A percentile compares a stretch with the other conserved stretches of the same genome.
phyloP scores from a whole-genome alignment of 2,888 invertebrate genomes.

The Latheticus oryzae region DNA sequence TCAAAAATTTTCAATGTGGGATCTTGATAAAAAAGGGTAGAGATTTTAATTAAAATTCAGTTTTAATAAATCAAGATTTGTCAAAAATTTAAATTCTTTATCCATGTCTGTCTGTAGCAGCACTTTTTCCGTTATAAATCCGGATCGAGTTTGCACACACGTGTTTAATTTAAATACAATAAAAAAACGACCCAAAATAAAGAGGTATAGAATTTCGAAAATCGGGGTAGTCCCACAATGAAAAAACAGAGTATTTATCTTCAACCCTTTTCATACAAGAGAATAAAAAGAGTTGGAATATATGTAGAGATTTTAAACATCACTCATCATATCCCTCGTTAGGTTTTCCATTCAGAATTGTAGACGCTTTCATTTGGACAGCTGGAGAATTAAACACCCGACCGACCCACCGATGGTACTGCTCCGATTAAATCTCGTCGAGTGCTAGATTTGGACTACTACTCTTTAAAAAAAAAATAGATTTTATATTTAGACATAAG shows the following conservation, averaged over 20 bases:
- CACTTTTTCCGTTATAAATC: constrained; percentile 34
- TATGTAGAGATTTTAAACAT: constrained; percentile 23
- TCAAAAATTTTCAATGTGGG: constrained; percentile 5
- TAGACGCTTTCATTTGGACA: constrained; percentile 3
- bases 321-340: constrained; percentile 3
- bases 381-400: constrained; percentile 23
- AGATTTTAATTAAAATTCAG: too few relatives aligned
- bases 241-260: constrained; percentile 44
- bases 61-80: too few relatives aligned
- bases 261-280: constrained; percentile 35
- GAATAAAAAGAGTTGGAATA: constrained; percentile 29
- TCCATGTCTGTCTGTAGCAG: too few relatives aligned
- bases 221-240: constrained; percentile 36
- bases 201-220: constrained; percentile 60
- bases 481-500: constrained; percentile 43
- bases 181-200: constrained; percentile 59
- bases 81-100: too few relatives aligned
- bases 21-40: too few relatives aligned
- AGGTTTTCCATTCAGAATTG: background rate
- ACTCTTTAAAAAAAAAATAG: constrained; percentile 41
- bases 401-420: constrained; percentile 24
- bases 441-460: constrained; percentile 19
- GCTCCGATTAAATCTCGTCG: constrained; percentile 25
- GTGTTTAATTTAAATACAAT: constrained; percentile 58
- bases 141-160: constrained; percentile 43